Base-by-base conservation (phyloP, 2,888 invertebrate species). In the Drosophila subquinaria region DNA sequence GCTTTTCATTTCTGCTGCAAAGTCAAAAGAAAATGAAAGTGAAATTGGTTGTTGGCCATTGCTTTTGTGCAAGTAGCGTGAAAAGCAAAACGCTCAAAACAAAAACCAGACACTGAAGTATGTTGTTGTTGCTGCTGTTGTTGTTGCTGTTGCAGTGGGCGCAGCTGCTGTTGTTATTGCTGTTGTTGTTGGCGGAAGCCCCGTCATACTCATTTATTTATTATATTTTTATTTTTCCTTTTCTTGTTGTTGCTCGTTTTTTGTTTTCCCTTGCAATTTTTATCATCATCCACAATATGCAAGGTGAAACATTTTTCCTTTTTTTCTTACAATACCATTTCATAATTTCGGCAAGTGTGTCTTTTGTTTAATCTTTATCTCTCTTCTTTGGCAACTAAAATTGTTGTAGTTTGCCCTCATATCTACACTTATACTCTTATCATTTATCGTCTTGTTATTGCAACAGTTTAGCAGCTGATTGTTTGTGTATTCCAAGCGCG, bases 1-100 rank as follows among this genome's bases (percentile, higher is more conserved):
- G 76, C 70, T 79, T 82, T 85, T 76, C 69, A 68, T 71, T 80
- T 78, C 50, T 23, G 60, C 68, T 71, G 73, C 73, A 71, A 73
- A 86, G 72, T 65, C 82, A 80, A 82, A 88, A 77, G 86, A 85
- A 90, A 90, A 89, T 80, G 89, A 89, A 89, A 89, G 90, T 90
- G 90, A 90, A 90, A 90, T 84, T 88, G 77, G 68, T 51, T 76
- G 67, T 67, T 75, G 73, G 60, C 57, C 62, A 65, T 80, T 78
- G 82, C 76, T 81, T 81, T 84, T 85, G 87, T 89, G 81, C 89
- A 87, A 71, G 63, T 76, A 85, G 87, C 87, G 79, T 87, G 81
- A 82, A 84, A 79, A 69, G 57, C 62, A 72, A 81, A 70, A 70
- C 38, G 64, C 79, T 64, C 53, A 67, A 79, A 57, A 66, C 55